Evolutionary conservation across 2,888 invertebrate species (phyloP), one percentile per base, ranked within the genome.

Genomic region (Ormia ochracea): DNA sequence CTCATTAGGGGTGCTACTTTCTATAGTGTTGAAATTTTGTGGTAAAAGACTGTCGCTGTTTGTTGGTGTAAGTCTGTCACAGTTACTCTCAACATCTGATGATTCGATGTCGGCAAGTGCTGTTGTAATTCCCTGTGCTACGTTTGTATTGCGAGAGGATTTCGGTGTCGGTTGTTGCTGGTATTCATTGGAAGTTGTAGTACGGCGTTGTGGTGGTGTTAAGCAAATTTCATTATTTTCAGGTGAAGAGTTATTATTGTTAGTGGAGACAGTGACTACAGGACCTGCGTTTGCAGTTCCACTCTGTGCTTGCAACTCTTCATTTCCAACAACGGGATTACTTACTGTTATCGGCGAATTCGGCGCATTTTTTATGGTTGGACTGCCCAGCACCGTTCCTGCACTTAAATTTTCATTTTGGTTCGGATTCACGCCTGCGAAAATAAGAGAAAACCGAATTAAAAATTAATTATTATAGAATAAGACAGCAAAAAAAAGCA

Each of bases 131-230:
- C 83, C 21, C 7, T 28, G 74, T 3, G 33, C 19, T 63, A 56
- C 17, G 14, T 10, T 48, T 33, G 77, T 23, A 65, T 31, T 74
- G 4, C 73, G 81, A 31, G 82, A 65, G 5, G 84, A 83, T 77
- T 87, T 88, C 19, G 88, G 87, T 17, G 88, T 87, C 54, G 86
- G 85, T 66, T 83, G 85, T 14, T 65, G 73, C 14, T 74, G 79
- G 56, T 83, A 87, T 58, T 88, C 87, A 81, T 84, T 85, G 21
- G 86, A 85, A 76, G 87, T 88, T 63, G 84, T 82, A 36, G 87
- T 87, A 81, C 86, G 84, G 36, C 87, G 87, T 66, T 86, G 86
- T 1, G 82, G 84, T 68, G 84, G 84, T 50, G 80, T 80, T 41
- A 68, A 2, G 10, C 80, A 80, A 36, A 76, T 33, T 76, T 80